Conservation (phyloP, 2,888 invertebrate genomes). For the Volucella zonaria region DNA sequence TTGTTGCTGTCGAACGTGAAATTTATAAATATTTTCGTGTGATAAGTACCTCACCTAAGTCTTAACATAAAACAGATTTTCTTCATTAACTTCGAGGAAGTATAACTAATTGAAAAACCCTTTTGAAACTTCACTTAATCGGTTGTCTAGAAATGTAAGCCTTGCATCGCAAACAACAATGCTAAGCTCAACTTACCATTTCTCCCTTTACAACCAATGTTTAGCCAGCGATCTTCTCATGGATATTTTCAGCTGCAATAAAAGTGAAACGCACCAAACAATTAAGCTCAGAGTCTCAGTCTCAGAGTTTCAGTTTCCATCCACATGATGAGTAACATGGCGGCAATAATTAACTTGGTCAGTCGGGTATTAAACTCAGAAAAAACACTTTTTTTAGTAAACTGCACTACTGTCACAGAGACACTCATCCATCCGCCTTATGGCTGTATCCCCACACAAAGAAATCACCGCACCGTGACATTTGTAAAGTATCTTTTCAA, state of each 20-base stretch:
- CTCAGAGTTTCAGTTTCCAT: conserved; percentile 6
- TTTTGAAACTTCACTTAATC: too few species aligned
- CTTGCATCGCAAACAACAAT: too few species aligned
- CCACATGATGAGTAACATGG: background rate
- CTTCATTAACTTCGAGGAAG: too few species aligned
- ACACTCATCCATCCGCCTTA: conserved; percentile 6
- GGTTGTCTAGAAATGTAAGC: too few species aligned
- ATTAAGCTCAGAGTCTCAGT: background rate
- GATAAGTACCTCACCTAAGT: too few species aligned
- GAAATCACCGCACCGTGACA: conserved; percentile 28
- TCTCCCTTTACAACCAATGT: too few species aligned
- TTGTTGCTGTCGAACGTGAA: too few species aligned
- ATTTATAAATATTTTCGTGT: too few species aligned
- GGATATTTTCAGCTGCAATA: background rate
- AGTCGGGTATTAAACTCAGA: conserved; percentile 51
- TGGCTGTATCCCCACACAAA: background rate
- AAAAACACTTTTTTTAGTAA: conserved; percentile 3
- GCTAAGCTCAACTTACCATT: too few species aligned
- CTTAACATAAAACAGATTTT: too few species aligned
- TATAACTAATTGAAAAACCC: too few species aligned
- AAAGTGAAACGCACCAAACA: conserved; percentile 14
- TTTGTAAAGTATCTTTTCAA: conserved; percentile 21
- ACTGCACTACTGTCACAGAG: conserved; percentile 44
- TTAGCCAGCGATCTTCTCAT: too few species aligned
- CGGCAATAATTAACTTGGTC: conserved; percentile 56